phyloP scores from a whole-genome alignment of 1,140 invertebrate species.

The Caenorhabditis remanei region DNA sequence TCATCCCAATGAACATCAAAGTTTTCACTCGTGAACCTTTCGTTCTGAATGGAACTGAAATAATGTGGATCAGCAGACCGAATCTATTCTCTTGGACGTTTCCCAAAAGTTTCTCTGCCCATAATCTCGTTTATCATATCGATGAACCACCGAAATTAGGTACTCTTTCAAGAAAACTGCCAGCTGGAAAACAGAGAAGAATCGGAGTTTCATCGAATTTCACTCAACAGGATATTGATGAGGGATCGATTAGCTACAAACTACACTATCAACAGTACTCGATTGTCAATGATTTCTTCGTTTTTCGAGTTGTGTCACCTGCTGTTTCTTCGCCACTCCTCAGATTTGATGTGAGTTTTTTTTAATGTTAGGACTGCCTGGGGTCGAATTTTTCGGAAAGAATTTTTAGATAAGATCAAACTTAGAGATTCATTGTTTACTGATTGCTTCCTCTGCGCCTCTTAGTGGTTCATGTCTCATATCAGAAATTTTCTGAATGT shows the following conservation, averaged over 20 bases:
- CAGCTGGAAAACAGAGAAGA: conserved; percentile 66
- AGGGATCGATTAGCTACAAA: conserved; percentile 71
- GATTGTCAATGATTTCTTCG: conserved; percentile 77
- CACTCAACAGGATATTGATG: conserved; percentile 76
- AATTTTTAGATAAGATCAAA: too few species aligned
- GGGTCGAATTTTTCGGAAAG: too few species aligned
- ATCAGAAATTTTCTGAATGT: too few species aligned
- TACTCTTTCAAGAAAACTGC: conserved; percentile 72
- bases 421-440: too few species aligned
- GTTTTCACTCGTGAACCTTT: conserved; percentile 75
- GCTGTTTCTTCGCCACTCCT: conserved; percentile 70
- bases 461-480: too few species aligned
- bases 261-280: conserved; percentile 76
- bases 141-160: conserved; percentile 76
- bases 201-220: conserved; percentile 78
- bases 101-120: conserved; percentile 70
- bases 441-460: too few species aligned
- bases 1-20: conserved; percentile 75
- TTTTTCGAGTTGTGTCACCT: conserved; percentile 74
- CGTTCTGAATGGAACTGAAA: conserved; percentile 74
- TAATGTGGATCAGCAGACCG: conserved; percentile 57
- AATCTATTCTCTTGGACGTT: conserved; percentile 76
- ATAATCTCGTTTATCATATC: conserved; percentile 72
- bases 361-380: too few species aligned
- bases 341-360: conserved; percentile 49